Percentiles rank a stretch among this genome's conserved stretches.
Evolutionary conservation across 2,797 vertebrate species (phyloP).

Genomic region (Anabacerthia variegaticeps): DNA sequence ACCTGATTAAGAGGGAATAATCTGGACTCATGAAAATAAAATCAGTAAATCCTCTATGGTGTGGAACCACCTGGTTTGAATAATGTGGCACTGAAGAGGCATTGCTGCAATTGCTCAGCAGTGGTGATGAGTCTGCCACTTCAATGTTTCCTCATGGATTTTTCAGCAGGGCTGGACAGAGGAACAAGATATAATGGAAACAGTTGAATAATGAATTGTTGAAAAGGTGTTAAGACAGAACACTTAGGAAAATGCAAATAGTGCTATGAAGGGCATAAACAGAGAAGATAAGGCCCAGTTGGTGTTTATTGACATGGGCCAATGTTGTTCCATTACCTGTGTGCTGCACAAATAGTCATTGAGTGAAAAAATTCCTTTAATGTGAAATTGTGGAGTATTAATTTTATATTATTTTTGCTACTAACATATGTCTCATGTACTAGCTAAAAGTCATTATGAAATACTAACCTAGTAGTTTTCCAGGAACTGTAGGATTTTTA

Average conservation of each 20-base stretch:
- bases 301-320: background rate
- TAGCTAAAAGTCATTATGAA: slow-evolving; percentile 32
- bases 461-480: slow-evolving; percentile 20
- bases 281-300: background rate
- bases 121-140: background rate
- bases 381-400: background rate
- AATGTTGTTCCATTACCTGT: background rate
- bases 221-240: background rate
- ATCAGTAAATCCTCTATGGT: background rate
- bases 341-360: background rate
- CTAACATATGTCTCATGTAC: slow-evolving; percentile 33
- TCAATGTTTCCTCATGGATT: background rate
- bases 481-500: background rate
- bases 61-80: background rate
- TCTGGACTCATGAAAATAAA: background rate
- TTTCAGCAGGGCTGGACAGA: background rate
- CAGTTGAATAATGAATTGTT: background rate
- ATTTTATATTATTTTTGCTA: slow-evolving; percentile 5
- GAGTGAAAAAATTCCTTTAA: slow-evolving; percentile 25
- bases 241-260: background rate
- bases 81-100: background rate
- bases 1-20: background rate
- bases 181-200: background rate
- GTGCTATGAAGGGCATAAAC: background rate
- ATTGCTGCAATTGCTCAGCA: background rate